Conservation (phyloP, 2,113 vertebrate genomes). For the Cyphotilapia sp. region DNA sequence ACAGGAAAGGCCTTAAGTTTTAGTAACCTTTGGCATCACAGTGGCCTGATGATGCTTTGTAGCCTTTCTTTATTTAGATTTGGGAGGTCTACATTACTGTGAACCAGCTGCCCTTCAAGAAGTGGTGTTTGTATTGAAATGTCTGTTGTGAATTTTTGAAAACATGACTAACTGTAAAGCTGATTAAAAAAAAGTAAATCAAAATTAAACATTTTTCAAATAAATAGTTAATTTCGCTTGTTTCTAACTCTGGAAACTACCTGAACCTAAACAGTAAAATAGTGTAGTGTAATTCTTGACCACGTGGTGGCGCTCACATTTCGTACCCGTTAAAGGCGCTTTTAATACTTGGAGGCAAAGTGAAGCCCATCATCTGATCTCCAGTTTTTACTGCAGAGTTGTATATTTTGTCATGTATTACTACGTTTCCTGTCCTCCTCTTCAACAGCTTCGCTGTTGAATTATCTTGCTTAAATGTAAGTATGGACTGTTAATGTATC, state of each 20-base stretch:
- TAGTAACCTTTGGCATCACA: background rate
- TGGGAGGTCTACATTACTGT: background rate
- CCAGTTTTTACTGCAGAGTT: background rate
- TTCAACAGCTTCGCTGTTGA: background rate
- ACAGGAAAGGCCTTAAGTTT: background rate
- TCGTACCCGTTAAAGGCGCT: background rate
- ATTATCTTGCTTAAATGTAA: background rate
- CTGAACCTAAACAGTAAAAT: background rate
- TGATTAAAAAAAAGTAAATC: background rate
- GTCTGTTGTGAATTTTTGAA: background rate
- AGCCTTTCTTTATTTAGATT: background rate
- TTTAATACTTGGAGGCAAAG: background rate
- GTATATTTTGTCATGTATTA: background rate
- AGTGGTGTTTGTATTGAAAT: background rate
- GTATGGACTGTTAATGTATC: background rate
- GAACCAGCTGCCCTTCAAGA: background rate
- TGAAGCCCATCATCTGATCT: background rate
- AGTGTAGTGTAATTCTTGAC: background rate
- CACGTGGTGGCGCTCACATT: constrained; percentile 10
- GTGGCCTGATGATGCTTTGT: background rate
- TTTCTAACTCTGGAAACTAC: background rate
- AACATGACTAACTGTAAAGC: background rate
- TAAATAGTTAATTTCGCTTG: background rate
- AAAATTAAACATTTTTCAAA: background rate
- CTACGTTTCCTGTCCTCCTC: background rate